Conservation (phyloP, 2,113 vertebrate genomes). For the Dissostichus mawsoni region DNA sequence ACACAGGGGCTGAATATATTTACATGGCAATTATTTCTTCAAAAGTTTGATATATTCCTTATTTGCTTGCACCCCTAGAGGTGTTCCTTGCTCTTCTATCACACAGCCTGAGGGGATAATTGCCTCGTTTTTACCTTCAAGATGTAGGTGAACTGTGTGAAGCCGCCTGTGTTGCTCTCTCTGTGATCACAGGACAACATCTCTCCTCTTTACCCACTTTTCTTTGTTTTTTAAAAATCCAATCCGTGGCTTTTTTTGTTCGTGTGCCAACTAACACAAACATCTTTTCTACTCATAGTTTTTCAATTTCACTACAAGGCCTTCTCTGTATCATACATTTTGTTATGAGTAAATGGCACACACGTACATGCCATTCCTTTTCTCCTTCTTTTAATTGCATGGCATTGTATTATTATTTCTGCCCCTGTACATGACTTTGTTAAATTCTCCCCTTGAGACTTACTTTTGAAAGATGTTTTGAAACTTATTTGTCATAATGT, state of each 20-base stretch:
- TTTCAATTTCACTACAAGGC: neutral
- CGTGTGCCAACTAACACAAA: neutral
- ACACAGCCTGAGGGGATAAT: slow-evolving; percentile 11
- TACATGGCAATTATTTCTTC: slow-evolving; percentile 2
- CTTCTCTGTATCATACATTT: neutral
- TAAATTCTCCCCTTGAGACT: too few species aligned
- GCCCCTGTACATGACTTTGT: too few species aligned
- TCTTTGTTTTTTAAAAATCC: too few species aligned
- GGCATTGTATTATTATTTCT: too few species aligned
- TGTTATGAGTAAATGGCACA: too few species aligned
- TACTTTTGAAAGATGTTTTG: too few species aligned
- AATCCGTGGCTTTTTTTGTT: too few species aligned
- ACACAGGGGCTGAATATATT: slow-evolving; percentile 1
- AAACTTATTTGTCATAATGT: too few species aligned
- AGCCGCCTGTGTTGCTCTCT: neutral
- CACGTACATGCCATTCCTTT: too few species aligned
- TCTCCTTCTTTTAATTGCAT: too few species aligned
- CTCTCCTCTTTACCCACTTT: too few species aligned
- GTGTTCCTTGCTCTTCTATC: neutral
- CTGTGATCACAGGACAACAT: neutral
- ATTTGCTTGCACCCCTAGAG: neutral
- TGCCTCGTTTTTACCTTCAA: slow-evolving; percentile 12
- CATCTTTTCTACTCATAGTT: neutral
- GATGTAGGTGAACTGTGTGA: neutral
- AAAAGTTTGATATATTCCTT: slow-evolving; percentile 22